Conservation (phyloP, 2,888 invertebrate genomes). For the Thymelicus sylvestris region DNA sequence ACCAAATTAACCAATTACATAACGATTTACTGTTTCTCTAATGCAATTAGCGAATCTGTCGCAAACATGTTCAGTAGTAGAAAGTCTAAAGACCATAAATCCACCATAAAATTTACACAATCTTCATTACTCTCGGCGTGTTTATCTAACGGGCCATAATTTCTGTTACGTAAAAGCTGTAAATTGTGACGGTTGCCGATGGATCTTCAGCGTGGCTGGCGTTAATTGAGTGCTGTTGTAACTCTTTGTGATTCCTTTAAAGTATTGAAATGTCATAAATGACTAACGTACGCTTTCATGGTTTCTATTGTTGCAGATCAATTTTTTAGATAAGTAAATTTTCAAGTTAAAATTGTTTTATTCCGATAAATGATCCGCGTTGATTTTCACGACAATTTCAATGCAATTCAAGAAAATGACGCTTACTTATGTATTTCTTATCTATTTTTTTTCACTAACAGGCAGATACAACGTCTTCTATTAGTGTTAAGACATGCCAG, state of each 20-base stretch:
- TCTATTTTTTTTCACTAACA: too few species aligned
- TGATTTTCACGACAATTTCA: too few species aligned
- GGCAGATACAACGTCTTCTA: background rate
- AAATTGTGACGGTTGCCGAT: conserved; percentile 18
- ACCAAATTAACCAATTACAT: conserved; percentile 6
- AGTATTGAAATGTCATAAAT: background rate
- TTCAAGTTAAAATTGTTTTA: too few species aligned
- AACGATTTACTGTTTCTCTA: conserved; percentile 31
- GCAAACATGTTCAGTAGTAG: conserved; percentile 25
- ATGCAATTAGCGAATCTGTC: conserved; percentile 40
- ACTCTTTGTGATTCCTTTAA: conserved; percentile 10
- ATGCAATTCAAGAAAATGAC: too few species aligned
- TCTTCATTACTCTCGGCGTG: conserved; percentile 5
- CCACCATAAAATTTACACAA: conserved; percentile 28
- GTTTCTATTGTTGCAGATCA: background rate
- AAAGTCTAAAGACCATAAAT: conserved; percentile 27
- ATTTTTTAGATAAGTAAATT: background rate
- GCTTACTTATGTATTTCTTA: too few species aligned
- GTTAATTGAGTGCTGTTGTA: conserved; percentile 26
- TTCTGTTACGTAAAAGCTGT: conserved; percentile 27
- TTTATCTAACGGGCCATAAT: conserved; percentile 23
- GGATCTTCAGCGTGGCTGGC: conserved; percentile 16
- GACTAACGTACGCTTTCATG: background rate
- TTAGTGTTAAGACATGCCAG: background rate
- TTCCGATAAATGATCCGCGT: too few species aligned